These are phyloP conservation scores for Onychorhynchus coronatus DNA, from an alignment of 2,113 vertebrate genomes.

Conservation along the genomic window DNA sequence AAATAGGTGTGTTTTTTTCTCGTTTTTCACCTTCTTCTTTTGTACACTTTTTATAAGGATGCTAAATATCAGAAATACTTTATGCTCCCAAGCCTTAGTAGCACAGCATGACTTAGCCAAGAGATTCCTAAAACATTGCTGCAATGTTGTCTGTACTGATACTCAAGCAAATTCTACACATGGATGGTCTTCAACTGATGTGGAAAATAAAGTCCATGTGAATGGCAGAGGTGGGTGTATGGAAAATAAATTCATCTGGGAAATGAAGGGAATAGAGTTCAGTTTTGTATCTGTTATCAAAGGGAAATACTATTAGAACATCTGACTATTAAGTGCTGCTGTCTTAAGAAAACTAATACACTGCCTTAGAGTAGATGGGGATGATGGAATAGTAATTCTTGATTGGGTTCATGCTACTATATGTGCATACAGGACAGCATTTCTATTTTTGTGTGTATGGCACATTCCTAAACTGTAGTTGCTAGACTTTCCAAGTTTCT, in stretches of 20 bases:
- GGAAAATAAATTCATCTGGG: background rate
- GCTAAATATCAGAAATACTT: background rate
- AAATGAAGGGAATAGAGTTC: background rate
- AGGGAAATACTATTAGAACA: background rate
- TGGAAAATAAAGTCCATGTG: background rate
- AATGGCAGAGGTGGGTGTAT: background rate
- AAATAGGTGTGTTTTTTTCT: background rate
- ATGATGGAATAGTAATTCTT: background rate
- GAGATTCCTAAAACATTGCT: background rate
- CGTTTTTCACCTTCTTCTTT: background rate
- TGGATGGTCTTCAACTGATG: background rate
- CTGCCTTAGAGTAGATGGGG: background rate
- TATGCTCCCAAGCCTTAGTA: background rate
- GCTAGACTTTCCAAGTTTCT: background rate
- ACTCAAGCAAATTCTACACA: background rate
- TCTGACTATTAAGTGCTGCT: background rate
- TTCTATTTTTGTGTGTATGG: slow-evolving; percentile 14
- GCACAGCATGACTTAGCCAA: background rate
- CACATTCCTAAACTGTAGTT: slow-evolving; percentile 41
- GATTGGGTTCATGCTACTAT: background rate
- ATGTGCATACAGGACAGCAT: background rate
- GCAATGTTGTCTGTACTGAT: background rate
- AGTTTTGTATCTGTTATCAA: rapidly evolving
- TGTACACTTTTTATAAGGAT: background rate
- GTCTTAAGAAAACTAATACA: background rate